These are phyloP conservation scores for Morus bassanus DNA, from an alignment of 2,797 vertebrate species.

Conservation along the genomic window DNA sequence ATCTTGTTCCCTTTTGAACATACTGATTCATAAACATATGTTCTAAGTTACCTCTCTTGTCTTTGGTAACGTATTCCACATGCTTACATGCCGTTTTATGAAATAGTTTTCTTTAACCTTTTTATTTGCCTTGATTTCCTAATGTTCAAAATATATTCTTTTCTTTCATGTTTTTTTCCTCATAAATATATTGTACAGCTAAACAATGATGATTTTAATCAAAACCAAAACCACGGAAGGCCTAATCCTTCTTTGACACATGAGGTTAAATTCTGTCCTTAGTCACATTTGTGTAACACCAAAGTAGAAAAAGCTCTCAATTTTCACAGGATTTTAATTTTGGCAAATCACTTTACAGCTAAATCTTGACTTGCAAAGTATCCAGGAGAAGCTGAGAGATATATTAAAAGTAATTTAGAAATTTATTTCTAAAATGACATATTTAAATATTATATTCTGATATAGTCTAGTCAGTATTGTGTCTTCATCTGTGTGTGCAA, in stretches of 20 bases:
- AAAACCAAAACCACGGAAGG: constrained; percentile 51
- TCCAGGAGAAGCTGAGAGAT: background rate
- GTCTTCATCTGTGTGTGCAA: background rate
- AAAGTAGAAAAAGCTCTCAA: background rate
- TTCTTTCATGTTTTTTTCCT: constrained; percentile 70
- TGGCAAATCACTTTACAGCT: background rate
- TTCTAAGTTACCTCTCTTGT: constrained; percentile 74
- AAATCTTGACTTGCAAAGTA: background rate
- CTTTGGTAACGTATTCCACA: constrained; percentile 72
- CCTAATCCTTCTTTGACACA: constrained; percentile 49
- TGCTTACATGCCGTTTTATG: constrained; percentile 64
- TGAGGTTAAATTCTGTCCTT: constrained; percentile 24
- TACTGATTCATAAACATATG: constrained; percentile 65
- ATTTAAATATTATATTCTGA: background rate
- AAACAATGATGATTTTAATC: constrained; percentile 70
- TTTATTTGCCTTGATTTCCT: constrained; percentile 71
- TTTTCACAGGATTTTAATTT: background rate
- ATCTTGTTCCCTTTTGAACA: constrained; percentile 60
- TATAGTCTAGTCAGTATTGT: background rate
- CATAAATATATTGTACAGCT: constrained; percentile 69
- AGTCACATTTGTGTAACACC: background rate
- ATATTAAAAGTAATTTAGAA: background rate
- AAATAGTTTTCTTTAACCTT: constrained; percentile 70
- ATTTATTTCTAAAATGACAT: background rate
- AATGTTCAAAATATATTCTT: constrained; percentile 63